Evolutionary conservation across 2,888 invertebrate genomes (phyloP).

Genomic region (Erebia epiphron): DNA sequence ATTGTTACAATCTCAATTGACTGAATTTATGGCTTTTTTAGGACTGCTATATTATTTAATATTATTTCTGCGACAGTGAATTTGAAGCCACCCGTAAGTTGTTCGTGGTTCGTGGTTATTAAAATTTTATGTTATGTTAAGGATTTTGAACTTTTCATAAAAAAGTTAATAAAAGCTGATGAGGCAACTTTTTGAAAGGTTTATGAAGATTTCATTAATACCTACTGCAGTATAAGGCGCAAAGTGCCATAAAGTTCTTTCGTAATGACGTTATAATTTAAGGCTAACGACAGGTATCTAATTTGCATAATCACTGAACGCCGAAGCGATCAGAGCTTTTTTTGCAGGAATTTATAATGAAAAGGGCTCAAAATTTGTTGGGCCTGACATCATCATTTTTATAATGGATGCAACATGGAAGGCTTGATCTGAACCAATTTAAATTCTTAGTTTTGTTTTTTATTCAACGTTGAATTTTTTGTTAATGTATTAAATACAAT

Average conservation of each 20-base stretch:
- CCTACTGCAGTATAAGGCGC: slow-evolving; percentile 26
- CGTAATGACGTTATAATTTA: slow-evolving; percentile 45
- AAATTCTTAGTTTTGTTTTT: not conserved
- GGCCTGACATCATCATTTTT: slow-evolving; percentile 25
- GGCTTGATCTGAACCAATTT: not conserved
- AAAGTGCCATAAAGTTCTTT: slow-evolving; percentile 41
- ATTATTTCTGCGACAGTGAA: too few relatives aligned
- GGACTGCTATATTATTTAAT: too few relatives aligned
- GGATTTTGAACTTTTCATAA: too few relatives aligned
- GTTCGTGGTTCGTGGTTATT: too few relatives aligned
- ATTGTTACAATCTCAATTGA: too few relatives aligned
- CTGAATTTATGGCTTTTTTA: too few relatives aligned
- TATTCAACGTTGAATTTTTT: not conserved
- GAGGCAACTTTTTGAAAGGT: slow-evolving; percentile 3
- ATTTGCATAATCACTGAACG: slow-evolving; percentile 40
- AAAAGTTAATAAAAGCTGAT: not conserved
- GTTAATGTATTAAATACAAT: not conserved
- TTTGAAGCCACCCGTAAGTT: too few relatives aligned
- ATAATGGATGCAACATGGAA: slow-evolving; percentile 18
- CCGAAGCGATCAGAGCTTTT: slow-evolving; percentile 33
- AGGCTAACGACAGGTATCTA: slow-evolving; percentile 35
- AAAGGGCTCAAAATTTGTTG: slow-evolving; percentile 28
- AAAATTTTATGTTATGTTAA: too few relatives aligned
- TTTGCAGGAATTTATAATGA: slow-evolving; percentile 36
- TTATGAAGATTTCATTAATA: slow-evolving; percentile 10